Evolutionary conservation across 1,140 invertebrate species (phyloP).

Genomic region (Pollicipes pollicipes): DNA sequence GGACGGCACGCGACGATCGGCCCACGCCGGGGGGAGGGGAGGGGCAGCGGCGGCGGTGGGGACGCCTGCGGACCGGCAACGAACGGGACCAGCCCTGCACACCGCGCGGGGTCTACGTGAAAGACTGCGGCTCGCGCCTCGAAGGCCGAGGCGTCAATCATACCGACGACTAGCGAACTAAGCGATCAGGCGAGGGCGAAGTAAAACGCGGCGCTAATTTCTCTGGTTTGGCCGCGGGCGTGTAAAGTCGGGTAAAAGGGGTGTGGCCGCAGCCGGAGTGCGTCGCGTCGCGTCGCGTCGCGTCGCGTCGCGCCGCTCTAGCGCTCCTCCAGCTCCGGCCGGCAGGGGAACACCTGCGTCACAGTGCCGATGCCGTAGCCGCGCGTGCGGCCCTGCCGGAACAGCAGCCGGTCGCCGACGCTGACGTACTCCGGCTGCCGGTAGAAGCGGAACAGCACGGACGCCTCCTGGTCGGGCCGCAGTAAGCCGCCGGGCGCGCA

Average conservation of each 20-base stretch:
- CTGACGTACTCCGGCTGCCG: slow-evolving; percentile 79
- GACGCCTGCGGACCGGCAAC: too few species aligned
- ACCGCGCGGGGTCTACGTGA: background rate
- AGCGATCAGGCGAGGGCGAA: background rate
- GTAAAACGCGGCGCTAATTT: background rate
- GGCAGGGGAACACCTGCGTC: slow-evolving; percentile 55
- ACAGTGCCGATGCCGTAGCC: slow-evolving; percentile 75
- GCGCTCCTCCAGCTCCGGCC: background rate
- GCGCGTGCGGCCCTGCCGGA: slow-evolving; percentile 62
- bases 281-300: too few species aligned
- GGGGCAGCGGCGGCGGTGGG: background rate
- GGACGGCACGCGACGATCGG: background rate
- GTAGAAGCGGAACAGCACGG: slow-evolving; percentile 73
- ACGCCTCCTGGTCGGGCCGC: slow-evolving; percentile 61
- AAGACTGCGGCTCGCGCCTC: background rate
- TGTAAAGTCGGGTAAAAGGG: background rate
- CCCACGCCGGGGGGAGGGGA: background rate
- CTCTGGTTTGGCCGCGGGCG: background rate
- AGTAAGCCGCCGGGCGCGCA: slow-evolving; percentile 38
- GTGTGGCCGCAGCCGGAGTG: too few species aligned
- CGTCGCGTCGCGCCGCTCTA: background rate
- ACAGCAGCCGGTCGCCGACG: slow-evolving; percentile 64
- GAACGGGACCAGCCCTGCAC: too few species aligned
- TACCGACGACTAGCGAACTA: background rate
- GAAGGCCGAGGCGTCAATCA: background rate